Evolutionary conservation across 2,113 vertebrate species (phyloP), one percentile per base, ranked within the genome.

Genomic region (Dryoscopus gambensis): DNA sequence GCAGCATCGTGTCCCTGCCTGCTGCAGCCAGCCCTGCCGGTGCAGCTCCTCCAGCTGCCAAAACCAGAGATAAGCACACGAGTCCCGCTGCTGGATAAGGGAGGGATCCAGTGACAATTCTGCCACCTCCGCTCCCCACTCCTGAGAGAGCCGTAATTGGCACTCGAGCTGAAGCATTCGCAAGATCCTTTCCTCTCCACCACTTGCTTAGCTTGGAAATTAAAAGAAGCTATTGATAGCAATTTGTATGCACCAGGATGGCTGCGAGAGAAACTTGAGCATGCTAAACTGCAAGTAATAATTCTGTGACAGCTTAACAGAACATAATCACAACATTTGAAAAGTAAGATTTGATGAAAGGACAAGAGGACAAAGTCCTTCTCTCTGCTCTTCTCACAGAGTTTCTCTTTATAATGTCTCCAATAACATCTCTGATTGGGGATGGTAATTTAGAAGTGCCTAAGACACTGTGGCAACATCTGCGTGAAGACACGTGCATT

Each of bases 31-130:
- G 56, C 35, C 30, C 82, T 67, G 71, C 83, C 59, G 24, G 3
- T 2, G 17, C 75, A 42, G 68, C 59, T 88, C 44, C 44, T 82
- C 27, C 62, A 68, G 77, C 69, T 87, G 64, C 81, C 90, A 56
- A 37, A 76, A 46, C 1, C 1, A 39, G 53, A 16, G 49, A 10
- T 4, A 9, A 77, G 55, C 46, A 31, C 15, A 2, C 0, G 0
- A 28, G 25, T 5, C 46, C 9, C 8, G 37, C n/a, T 62, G 74
- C 57, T 50, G 71, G 60, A 4, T 15, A 24, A 67, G 1, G 2
- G 35, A 49, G 28, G 53, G n/a, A 33, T 37, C 33, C 1, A 0
- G 11, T 8, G 39, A 8, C 1, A 0, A 50, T 22, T 46, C 49
- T 10, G 4, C 20, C 53, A 40, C 10, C 40, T 15, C 35, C 2